Base-by-base conservation (phyloP, 2,797 vertebrate genomes). In the Acanthurus lineatus region DNA sequence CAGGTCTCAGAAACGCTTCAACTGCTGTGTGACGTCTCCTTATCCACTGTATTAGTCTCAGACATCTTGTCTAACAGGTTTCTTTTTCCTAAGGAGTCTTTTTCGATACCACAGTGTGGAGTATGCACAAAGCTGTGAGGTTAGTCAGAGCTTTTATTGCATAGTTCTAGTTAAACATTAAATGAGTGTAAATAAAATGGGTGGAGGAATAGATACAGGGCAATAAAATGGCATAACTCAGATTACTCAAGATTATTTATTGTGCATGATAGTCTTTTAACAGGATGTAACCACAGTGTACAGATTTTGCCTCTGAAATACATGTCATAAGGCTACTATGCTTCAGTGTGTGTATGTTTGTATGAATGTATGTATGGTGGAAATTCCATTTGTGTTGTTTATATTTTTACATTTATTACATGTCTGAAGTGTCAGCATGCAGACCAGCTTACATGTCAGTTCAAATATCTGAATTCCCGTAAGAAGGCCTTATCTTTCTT, bases 31-130 rank as follows among this genome's bases (percentile, higher is more conserved):
- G 54, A 72, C 22, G 17, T 58, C 19, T 5, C 32, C 22, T 62
- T 51, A 62, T 9, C 73, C 32, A 28, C 28, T 6, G 5, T 22
- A 14, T 22, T 14, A 9, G 12, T 25, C 44, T 40, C 20, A 58
- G n/a, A 63, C 59, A 89, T 83, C 62, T 87, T 35, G 87, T 66
- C 65, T 20, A 81, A 87, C 94, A 80, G 88, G 93, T 93, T 91
- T 80, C 4, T 25, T 25, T 64, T 2, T 52, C 40, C 11, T 35
- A 1, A 3, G n/a, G 1, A 47, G 16, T 57, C 14, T 17, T 16
- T 3, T 42, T 0, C 22, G 1, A 4, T 10, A 9, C 2, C 6
- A n/a, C 0, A 22, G 6, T 10, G 19, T 19, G 11, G 1, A 56
- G 38, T 44, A 28, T 57, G n/a, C 4, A 19, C 47, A 61, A 4